Conservation (phyloP, 2,113 vertebrate genomes). For the Dinomys branickii region DNA sequence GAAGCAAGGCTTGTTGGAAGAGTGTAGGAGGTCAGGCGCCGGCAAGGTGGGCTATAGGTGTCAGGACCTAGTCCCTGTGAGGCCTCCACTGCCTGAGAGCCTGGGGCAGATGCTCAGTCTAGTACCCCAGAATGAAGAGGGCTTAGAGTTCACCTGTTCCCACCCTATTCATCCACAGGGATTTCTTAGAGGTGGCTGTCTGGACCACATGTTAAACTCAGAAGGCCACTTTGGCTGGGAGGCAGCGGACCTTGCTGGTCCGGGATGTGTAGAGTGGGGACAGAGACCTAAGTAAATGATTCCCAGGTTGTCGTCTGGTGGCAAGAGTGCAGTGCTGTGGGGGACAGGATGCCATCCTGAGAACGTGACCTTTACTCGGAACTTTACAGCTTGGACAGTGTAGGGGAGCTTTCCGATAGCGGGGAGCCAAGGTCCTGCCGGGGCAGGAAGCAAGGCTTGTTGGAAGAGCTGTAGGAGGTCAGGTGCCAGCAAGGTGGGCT, state of each 20-base stretch:
- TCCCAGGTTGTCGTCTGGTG: not conserved
- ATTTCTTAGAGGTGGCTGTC: not conserved
- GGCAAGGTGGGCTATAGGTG: no score
- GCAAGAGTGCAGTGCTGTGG: rapidly evolving
- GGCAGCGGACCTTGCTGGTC: not conserved
- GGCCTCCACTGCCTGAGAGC: not conserved
- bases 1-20: no score
- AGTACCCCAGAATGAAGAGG: rapidly evolving
- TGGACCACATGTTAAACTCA: not conserved
- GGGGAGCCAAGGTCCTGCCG: not conserved
- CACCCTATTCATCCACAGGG: rapidly evolving
- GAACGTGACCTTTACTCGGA: not conserved
- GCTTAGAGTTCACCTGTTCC: rapidly evolving
- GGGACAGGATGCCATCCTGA: not conserved
- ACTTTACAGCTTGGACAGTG: not conserved
- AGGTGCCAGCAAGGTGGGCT: not conserved
- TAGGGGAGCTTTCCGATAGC: not conserved
- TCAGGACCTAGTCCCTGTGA: rapidly evolving
- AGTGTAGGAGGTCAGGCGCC: no score
- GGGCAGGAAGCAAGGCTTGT: not conserved
- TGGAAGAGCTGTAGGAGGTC: not conserved
- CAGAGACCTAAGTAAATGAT: not conserved
- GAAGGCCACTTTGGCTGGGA: rapidly evolving
- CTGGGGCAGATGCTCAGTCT: not conserved
- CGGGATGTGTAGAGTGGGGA: not conserved